phyloP scores from a whole-genome alignment of 1,140 invertebrate species.

The Caerostris darwini region DNA sequence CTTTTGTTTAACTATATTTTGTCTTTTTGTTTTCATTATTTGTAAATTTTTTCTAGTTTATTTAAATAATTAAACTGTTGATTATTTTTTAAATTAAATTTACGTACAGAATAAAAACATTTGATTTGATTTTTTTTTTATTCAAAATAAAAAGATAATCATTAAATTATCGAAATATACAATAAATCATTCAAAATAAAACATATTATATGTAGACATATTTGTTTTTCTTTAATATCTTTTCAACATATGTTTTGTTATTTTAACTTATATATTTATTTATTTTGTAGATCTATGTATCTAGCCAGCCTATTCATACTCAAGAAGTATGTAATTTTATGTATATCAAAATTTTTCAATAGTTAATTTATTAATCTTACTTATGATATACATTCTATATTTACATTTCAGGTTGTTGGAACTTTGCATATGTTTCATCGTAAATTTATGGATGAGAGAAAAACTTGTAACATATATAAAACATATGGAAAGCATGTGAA shows the following conservation, averaged over 20 bases:
- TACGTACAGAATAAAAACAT: too few relatives aligned
- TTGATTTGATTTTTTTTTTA: too few relatives aligned
- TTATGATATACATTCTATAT: neutral
- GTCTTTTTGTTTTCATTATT: too few relatives aligned
- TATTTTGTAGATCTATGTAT: constrained; percentile 54
- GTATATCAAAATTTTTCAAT: neutral
- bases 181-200: too few relatives aligned
- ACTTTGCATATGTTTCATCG: constrained; percentile 20
- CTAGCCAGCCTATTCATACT: constrained; percentile 32
- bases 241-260: neutral
- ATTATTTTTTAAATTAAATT: too few relatives aligned
- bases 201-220: too few relatives aligned
- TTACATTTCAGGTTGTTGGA: constrained; percentile 36
- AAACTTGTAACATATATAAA: constrained; percentile 23
- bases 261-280: neutral
- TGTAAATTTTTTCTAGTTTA: too few relatives aligned
- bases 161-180: too few relatives aligned
- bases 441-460: constrained; percentile 23
- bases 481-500: constrained; percentile 28
- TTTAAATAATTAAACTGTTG: too few relatives aligned
- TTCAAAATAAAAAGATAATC: too few relatives aligned
- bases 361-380: neutral
- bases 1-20: too few relatives aligned
- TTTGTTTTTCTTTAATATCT: neutral
- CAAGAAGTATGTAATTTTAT: constrained; percentile 21